A percentile compares a stretch with the other conserved stretches of the same genome.
Conservation (phyloP, 2,888 invertebrate genomes). For the Loripinus fragilis region DNA sequence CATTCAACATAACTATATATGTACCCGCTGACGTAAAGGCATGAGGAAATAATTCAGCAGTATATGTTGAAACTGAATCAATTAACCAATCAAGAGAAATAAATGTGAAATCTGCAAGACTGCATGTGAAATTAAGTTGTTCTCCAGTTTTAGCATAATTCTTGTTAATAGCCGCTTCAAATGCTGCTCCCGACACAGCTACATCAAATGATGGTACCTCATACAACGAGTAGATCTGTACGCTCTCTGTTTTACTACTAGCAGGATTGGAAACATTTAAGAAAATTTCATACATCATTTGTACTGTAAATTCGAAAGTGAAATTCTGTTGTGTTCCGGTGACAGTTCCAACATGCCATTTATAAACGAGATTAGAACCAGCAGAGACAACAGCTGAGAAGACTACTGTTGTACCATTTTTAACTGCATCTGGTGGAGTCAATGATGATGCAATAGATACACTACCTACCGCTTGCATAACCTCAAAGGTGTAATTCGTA, state of each 20-base stretch:
- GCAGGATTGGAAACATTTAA: slow-evolving; percentile 57
- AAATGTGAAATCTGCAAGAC: slow-evolving; percentile 25
- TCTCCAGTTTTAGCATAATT: slow-evolving; percentile 34
- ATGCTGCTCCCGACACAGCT: slow-evolving; percentile 24
- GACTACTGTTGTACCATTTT: slow-evolving; percentile 29
- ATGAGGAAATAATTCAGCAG: not conserved
- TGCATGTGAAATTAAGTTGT: slow-evolving; percentile 22
- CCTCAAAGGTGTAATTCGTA: slow-evolving; percentile 44
- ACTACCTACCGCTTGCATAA: slow-evolving; percentile 40
- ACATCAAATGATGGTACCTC: slow-evolving; percentile 38
- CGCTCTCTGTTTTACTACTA: slow-evolving; percentile 39
- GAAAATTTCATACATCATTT: slow-evolving; percentile 59
- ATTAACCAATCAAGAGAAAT: slow-evolving; percentile 37
- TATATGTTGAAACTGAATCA: not conserved
- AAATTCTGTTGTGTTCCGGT: slow-evolving; percentile 23
- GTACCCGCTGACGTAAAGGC: slow-evolving; percentile 41
- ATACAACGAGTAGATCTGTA: slow-evolving; percentile 52
- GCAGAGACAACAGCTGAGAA: slow-evolving; percentile 41
- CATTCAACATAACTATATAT: slow-evolving; percentile 50
- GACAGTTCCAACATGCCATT: slow-evolving; percentile 48
- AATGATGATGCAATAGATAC: slow-evolving; percentile 31
- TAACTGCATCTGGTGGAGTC: slow-evolving; percentile 47
- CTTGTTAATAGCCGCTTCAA: slow-evolving; percentile 17
- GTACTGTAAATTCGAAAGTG: slow-evolving; percentile 45
- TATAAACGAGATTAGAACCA: slow-evolving; percentile 54